Base-by-base conservation (phyloP, 35 echinoderm and acorn worm genomes). In the Ptychodera flava region DNA sequence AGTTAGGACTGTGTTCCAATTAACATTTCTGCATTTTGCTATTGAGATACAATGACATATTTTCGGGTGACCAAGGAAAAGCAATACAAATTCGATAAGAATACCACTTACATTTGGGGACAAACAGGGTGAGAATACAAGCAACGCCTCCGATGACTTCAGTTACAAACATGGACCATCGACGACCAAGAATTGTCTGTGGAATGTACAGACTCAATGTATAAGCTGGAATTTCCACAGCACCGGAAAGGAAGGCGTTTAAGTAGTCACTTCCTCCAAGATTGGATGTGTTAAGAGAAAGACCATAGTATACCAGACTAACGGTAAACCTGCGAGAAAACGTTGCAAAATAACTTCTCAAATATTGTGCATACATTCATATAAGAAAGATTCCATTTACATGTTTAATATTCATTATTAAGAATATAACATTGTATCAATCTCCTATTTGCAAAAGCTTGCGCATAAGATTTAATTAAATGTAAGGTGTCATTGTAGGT, bases 171-270 rank as follows among this genome's bases (percentile, higher is more conserved):
- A 93, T 79, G 27, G 86, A 85, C 27, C 34, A 76, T 32, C 84
- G 81, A 29, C 94, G 79, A 28, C 94, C 94, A 31, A 96, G 81
- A 35, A 53, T 85, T 86, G 88, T 32, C 45, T 64, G 6, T 64
- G 6, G 45, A 12, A 84, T 78, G 29, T 84, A 91, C 15, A 92
- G 77, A n/a, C 35, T 36, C 14, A 89, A 31, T 16, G 78, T 29
- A 84, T 95, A 95, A 36, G 87, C 90, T 15, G 90, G 93, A 31
- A 95, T 90, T 38, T 95, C 93, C 16, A 95, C 90, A 32, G 90
- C 93, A 30, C 90, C 93, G 27, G 90, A 95, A n/a, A 92, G 34
- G 45, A 95, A 88, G 33, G 85, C 85, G 16, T 90, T 87, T 31
- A 90, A 33, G 84, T 95, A 95, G 29, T 86, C 79, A 84, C 92